Percentiles rank a stretch among this genome's conserved stretches.
These are phyloP conservation scores for Gulo gulo DNA, from an alignment of 2,113 vertebrate genomes.

Conservation along the genomic window DNA sequence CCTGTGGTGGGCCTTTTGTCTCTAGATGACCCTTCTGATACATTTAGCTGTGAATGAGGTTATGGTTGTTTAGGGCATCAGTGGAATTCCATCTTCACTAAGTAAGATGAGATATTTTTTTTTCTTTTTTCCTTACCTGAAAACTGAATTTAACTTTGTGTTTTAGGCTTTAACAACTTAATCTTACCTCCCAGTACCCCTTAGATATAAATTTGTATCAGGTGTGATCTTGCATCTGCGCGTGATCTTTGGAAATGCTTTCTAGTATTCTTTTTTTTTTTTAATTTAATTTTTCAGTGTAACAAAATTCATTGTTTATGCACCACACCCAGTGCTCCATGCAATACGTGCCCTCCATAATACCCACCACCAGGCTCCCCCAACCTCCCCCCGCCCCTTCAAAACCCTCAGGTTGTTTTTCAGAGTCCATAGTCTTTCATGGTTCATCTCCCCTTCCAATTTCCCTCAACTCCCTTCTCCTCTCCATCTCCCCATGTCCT, in stretches of 20 bases:
- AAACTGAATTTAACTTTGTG: background rate
- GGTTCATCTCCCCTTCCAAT: no score
- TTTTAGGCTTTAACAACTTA: slow-evolving; percentile 22
- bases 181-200: background rate
- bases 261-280: background rate
- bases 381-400: no score
- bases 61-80: background rate
- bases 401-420: no score
- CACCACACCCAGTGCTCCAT: no score
- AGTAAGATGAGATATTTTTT: background rate
- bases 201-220: background rate
- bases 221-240: background rate
- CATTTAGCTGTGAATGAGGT: background rate
- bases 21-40: background rate
- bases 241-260: background rate
- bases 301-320: no score
- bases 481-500: no score
- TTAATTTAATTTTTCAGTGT: no score
- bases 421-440: no score
- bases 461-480: no score
- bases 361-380: no score
- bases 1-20: background rate
- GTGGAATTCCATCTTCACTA: slow-evolving; percentile 18
- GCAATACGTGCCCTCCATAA: no score
- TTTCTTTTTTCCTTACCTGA: background rate